Base-by-base conservation (phyloP, 2,888 invertebrate species). In the Tetragonisca angustula region DNA sequence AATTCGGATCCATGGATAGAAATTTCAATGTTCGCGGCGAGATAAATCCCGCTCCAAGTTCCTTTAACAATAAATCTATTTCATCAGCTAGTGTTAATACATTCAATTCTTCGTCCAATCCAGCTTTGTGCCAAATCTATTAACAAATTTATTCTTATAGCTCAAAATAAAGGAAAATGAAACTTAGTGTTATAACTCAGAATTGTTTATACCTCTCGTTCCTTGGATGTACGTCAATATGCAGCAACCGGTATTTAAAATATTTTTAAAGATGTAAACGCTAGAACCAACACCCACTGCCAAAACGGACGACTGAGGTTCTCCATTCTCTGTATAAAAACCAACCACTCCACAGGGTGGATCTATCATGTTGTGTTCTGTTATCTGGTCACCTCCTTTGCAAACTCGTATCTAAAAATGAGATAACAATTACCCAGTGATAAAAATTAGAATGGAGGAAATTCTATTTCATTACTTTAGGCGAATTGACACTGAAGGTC, bases 211-310 rank as follows among this genome's bases (percentile, higher is more conserved):
- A 96, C 90, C 85, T 97, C 97, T 89, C 96, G 95, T 95, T 99
- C 99, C 85, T 96, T 0, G 97, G 95, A 88, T 97, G 96, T 0
- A 98, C 96, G 62, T 97, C 97, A 81, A 97, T 94, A 65, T 97
- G 95, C 0, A 99, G 99, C 85, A 99, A 94, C 52, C 97, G 97
- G 91, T 97, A 99, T 94, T 99, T 99, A 94, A 98, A 99, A 93
- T 98, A 93, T 99, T 99, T 92, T 99, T 97, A 95, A 98, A 99
- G 84, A 99, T 97, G 90, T 97, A 97, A 43, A 99, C 96, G 90
- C 97, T 97, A 19, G 98, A 96, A 67, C 98, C 98, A 91, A 98
- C 98, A 0, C 98, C 98, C 0, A 99, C 97, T 0, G 98, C 99
- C 87, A 99, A 95, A 4, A 98, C 97, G 94, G 95, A 95, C 81